A percentile compares a stretch with the other conserved stretches of the same genome.
Evolutionary conservation across 2,797 vertebrate species (phyloP).

Genomic region (Sparus aurata): DNA sequence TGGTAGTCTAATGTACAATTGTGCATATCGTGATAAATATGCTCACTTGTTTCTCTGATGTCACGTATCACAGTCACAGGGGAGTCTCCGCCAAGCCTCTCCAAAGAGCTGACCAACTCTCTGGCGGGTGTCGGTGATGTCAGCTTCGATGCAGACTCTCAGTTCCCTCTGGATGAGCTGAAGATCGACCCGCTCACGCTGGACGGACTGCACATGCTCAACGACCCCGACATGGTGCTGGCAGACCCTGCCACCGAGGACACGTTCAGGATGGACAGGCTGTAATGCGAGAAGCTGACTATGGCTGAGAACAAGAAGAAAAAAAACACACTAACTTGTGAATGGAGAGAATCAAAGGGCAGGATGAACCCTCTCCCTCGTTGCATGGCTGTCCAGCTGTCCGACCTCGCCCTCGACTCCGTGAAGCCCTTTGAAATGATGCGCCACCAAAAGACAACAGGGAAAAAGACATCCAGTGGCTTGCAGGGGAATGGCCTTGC

Average conservation of each 20-base stretch:
- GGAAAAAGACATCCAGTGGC: slow-evolving; percentile 75
- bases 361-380: slow-evolving; percentile 78
- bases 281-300: slow-evolving; percentile 82
- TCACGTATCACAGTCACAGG: slow-evolving; percentile 83
- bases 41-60: slow-evolving; percentile 27
- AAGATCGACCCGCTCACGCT: slow-evolving; percentile 99
- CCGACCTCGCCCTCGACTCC: slow-evolving; percentile 78
- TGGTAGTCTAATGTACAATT: too few relatives aligned
- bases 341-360: slow-evolving; percentile 74
- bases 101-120: slow-evolving; percentile 97
- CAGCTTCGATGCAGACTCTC: slow-evolving; percentile 96
- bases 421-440: slow-evolving; percentile 75
- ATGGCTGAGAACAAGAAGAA: slow-evolving; percentile 44
- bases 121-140: slow-evolving; percentile 94
- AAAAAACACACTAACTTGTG: slow-evolving; percentile 60
- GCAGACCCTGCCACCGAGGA: slow-evolving; percentile 97
- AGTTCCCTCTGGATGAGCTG: slow-evolving; percentile 98
- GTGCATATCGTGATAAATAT: too few relatives aligned
- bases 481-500: slow-evolving; percentile 77
- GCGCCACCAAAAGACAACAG: slow-evolving; percentile 70
- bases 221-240: slow-evolving; percentile 99
- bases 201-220: slow-evolving; percentile 98
- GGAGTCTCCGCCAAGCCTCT: slow-evolving; percentile 98
- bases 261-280: slow-evolving; percentile 99
- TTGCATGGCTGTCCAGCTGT: slow-evolving; percentile 86